Percentiles rank a stretch among this genome's conserved stretches.
phyloP scores from a whole-genome alignment of 2,113 vertebrate genomes.

The Actinemys pallida region DNA sequence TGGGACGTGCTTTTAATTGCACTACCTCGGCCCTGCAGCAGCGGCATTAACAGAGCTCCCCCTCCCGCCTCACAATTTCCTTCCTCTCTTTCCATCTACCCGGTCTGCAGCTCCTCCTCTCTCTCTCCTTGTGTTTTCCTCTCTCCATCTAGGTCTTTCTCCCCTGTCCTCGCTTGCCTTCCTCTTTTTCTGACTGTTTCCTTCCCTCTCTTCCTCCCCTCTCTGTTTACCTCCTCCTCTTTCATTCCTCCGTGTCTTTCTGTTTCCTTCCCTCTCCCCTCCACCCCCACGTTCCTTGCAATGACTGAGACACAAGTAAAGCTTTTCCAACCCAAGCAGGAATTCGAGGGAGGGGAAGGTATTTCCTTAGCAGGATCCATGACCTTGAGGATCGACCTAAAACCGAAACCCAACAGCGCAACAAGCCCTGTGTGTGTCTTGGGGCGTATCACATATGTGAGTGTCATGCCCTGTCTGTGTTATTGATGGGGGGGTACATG shows the following conservation, averaged over 20 bases:
- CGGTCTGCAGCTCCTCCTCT: conserved; percentile 16
- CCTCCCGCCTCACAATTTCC: background rate
- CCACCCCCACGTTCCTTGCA: background rate
- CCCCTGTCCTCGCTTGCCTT: background rate
- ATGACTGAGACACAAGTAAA: background rate
- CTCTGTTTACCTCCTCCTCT: background rate
- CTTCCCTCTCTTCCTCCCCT: background rate
- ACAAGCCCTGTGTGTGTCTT: background rate
- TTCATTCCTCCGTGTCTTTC: background rate
- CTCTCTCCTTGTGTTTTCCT: background rate
- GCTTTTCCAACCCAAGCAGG: background rate
- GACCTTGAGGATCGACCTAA: background rate
- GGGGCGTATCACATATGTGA: background rate
- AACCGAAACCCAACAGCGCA: background rate
- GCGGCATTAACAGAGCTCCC: conserved; percentile 2
- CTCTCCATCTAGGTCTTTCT: no score
- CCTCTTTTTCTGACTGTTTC: background rate
- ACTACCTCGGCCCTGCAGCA: conserved; percentile 19
- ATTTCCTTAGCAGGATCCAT: background rate
- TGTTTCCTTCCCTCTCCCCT: background rate
- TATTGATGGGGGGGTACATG: background rate
- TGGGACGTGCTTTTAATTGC: conserved; percentile 43
- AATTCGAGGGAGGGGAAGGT: background rate
- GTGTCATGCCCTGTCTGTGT: background rate
- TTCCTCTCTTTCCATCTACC: background rate